Conservation (phyloP, 2,888 invertebrate genomes). For the Erannis defoliaria region DNA sequence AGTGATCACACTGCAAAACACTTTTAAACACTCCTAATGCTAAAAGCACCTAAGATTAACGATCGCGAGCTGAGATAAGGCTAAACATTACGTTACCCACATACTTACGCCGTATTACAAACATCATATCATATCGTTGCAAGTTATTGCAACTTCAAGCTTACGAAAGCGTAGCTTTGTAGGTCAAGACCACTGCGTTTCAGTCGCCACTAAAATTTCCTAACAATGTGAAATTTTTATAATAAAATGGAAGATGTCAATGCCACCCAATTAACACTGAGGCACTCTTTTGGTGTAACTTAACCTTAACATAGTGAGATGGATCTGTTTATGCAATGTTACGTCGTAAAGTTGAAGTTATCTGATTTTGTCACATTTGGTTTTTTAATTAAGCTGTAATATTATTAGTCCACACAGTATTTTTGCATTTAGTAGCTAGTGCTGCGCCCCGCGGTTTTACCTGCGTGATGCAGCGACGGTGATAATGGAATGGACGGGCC, state of each 20-base stretch:
- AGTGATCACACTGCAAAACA: not conserved
- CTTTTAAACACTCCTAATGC: not conserved
- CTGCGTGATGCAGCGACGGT: too few species aligned
- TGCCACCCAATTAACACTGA: conserved; percentile 41
- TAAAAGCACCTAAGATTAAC: conserved; percentile 1
- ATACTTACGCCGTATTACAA: conserved; percentile 10
- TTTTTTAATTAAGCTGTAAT: not conserved
- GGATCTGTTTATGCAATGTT: conserved; percentile 22
- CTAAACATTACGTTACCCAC: conserved; percentile 8
- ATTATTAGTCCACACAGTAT: too few species aligned
- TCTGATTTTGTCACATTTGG: conserved; percentile 18
- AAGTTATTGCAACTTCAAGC: conserved; percentile 30
- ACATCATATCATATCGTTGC: conserved; percentile 15
- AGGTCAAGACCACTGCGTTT: conserved; percentile 38
- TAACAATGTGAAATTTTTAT: conserved; percentile 36
- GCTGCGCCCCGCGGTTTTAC: too few species aligned
- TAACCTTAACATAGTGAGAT: conserved; percentile 35
- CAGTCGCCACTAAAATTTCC: conserved; percentile 37
- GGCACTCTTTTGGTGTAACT: conserved; percentile 34
- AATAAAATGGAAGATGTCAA: conserved; percentile 46
- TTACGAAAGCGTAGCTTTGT: conserved; percentile 34
- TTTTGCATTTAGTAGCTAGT: too few species aligned
- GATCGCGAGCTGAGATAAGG: conserved; percentile 5
- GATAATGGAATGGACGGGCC: too few species aligned
- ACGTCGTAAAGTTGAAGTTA: conserved; percentile 9